Evolutionary conservation across 2,797 vertebrate genomes (phyloP).

Genomic region (Meda fulgida): DNA sequence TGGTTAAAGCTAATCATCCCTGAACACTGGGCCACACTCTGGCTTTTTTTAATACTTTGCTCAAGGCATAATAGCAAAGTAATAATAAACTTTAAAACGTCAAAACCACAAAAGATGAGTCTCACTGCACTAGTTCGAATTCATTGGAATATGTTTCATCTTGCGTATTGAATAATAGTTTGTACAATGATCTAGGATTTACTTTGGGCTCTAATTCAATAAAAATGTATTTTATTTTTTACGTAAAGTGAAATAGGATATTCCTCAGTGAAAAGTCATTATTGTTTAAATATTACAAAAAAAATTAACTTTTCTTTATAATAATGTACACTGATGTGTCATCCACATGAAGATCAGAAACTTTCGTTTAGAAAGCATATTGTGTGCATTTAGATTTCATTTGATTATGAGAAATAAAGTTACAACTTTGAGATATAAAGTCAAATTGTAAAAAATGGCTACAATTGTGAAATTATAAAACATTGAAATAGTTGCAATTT

Average conservation of each 20-base stretch:
- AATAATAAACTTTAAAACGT: neutral
- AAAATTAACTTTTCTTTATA: neutral
- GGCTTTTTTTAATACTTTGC: neutral
- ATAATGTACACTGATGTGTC: neutral
- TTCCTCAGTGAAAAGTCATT: neutral
- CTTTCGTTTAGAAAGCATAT: neutral
- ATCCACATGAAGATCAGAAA: neutral
- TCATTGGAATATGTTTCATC: neutral
- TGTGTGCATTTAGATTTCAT: neutral
- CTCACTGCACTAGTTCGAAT: neutral
- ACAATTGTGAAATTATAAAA: neutral
- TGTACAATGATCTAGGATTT: constrained; percentile 6
- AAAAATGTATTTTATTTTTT: neutral
- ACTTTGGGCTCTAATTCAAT: constrained; percentile 5
- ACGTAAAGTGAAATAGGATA: neutral
- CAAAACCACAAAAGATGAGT: constrained; percentile 1
- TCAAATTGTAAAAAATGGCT: neutral
- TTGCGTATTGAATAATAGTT: constrained; percentile 7
- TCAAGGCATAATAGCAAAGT: constrained; percentile 19
- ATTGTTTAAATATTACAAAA: neutral
- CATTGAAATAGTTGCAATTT: too few relatives aligned
- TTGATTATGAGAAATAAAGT: neutral
- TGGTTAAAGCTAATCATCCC: constrained; percentile 39
- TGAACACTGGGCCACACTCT: constrained; percentile 3
- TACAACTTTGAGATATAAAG: neutral